These are phyloP conservation scores for Macroramphosus scolopax DNA, from an alignment of 2,797 vertebrate genomes.

Conservation along the genomic window DNA sequence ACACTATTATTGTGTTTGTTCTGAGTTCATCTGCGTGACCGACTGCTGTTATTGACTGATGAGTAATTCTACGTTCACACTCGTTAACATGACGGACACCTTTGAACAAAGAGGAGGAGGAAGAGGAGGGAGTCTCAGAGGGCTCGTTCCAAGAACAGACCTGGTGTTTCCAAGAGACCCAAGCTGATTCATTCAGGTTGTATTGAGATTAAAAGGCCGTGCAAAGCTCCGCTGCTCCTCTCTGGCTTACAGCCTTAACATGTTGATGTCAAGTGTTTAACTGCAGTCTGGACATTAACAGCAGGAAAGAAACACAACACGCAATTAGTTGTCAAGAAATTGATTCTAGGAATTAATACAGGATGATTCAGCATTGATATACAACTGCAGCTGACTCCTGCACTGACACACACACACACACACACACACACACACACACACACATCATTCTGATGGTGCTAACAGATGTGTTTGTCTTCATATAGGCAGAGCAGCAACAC, in stretches of 20 bases:
- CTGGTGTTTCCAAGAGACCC: slow-evolving; percentile 5
- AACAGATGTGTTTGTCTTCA: slow-evolving; percentile 37
- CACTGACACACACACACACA: too few relatives aligned
- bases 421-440: too few relatives aligned
- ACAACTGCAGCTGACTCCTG: not conserved
- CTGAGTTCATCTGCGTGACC: too few relatives aligned
- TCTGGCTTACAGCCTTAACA: not conserved
- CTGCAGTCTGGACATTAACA: too few relatives aligned
- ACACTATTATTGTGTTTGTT: slow-evolving; percentile 4
- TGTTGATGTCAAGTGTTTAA: too few relatives aligned
- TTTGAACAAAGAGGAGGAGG: too few relatives aligned
- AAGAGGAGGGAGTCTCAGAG: too few relatives aligned
- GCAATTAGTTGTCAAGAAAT: too few relatives aligned
- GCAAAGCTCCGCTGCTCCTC: slow-evolving; percentile 6
- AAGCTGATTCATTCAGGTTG: slow-evolving; percentile 15
- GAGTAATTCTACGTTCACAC: slow-evolving; percentile 18
- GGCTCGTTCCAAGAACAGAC: slow-evolving; percentile 8
- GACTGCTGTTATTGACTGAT: slow-evolving; percentile 9
- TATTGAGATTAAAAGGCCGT: too few relatives aligned
- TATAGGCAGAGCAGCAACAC: slow-evolving; percentile 44
- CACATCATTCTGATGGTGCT: slow-evolving; percentile 14
- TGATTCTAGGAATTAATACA: too few relatives aligned
- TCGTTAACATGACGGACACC: not conserved
- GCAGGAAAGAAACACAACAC: too few relatives aligned
- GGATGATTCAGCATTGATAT: slow-evolving; percentile 2